These are phyloP conservation scores for Cettia cetti DNA, from an alignment of 2,113 vertebrate genomes.

Conservation along the genomic window DNA sequence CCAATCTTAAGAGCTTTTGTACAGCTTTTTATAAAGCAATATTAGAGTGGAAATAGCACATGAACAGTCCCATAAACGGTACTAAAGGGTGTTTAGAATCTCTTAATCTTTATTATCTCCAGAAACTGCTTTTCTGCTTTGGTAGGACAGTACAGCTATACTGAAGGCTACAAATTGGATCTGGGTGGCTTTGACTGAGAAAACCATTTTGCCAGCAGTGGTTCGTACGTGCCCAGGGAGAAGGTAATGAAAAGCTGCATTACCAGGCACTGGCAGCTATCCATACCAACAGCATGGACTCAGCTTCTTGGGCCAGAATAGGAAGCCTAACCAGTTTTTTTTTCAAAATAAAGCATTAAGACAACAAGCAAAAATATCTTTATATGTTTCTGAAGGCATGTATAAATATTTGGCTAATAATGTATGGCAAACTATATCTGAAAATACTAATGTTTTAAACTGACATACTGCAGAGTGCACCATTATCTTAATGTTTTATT, in stretches of 20 bases:
- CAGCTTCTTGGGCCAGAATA: not conserved
- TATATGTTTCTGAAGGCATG: not conserved
- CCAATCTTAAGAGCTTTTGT: not conserved
- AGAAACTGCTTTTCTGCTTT: not conserved
- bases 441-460: constrained; percentile 17
- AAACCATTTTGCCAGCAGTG: not conserved
- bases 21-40: not conserved
- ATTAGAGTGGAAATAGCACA: not conserved
- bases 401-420: not conserved
- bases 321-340: not conserved
- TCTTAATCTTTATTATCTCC: not conserved
- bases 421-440: not conserved
- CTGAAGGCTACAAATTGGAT: not conserved
- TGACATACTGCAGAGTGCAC: not conserved
- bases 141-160: not conserved
- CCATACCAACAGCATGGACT: not conserved
- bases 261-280: not conserved
- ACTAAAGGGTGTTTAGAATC: not conserved
- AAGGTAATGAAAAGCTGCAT: not conserved
- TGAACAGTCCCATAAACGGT: not conserved
- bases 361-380: not conserved
- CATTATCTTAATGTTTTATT: not conserved
- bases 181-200: not conserved
- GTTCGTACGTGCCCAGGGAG: not conserved
- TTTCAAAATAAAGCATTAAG: not conserved